A percentile compares a stretch with the other conserved stretches of the same genome.
Evolutionary conservation across 53 echinoderm and acorn worm species (phyloP).

Genomic region (Apostichopus leukothele): DNA sequence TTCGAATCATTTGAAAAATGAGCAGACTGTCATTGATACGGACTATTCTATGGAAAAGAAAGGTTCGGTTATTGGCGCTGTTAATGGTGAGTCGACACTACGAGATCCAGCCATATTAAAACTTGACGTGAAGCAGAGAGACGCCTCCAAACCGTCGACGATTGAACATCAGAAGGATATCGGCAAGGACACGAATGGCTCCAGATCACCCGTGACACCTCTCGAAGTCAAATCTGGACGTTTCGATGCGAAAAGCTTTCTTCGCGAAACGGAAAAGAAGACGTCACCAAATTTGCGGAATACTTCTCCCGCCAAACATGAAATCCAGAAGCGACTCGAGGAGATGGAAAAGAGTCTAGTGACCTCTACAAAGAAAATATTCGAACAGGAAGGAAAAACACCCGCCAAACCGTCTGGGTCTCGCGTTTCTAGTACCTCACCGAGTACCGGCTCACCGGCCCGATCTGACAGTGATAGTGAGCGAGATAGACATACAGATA

Average conservation of each 20-base stretch:
- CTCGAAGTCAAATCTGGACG: constrained; percentile 70
- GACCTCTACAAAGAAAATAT: constrained; percentile 71
- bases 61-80: neutral
- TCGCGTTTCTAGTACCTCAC: constrained; percentile 37
- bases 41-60: neutral
- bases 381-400: constrained; percentile 65
- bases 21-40: neutral
- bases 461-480: constrained; percentile 77
- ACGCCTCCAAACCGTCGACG: constrained; percentile 31
- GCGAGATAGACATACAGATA: constrained; percentile 76
- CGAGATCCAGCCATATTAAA: constrained; percentile 6
- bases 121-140: constrained; percentile 25
- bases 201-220: constrained; percentile 16
- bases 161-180: constrained; percentile 1
- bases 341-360: constrained; percentile 85
- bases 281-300: constrained; percentile 52
- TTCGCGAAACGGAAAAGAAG: constrained; percentile 87
- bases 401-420: constrained; percentile 37
- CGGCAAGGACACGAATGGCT: neutral
- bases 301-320: constrained; percentile 61
- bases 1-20: neutral
- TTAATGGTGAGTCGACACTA: neutral
- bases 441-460: constrained; percentile 61
- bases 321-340: constrained; percentile 63
- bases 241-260: constrained; percentile 77